phyloP scores from a whole-genome alignment of 2,888 invertebrate genomes.

The Amphipyra berbera region DNA sequence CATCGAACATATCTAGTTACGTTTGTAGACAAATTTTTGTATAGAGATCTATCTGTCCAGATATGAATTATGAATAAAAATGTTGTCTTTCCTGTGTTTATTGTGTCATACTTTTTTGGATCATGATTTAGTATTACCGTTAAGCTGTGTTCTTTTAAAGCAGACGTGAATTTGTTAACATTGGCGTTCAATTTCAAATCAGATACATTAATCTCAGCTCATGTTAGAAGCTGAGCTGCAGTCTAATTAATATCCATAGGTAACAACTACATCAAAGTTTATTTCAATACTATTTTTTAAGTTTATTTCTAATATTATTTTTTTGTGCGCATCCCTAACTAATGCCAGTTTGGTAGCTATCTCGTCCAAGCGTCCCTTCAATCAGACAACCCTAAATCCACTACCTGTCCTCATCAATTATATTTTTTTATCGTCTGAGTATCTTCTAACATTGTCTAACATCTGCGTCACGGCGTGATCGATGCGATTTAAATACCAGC shows the following conservation, averaged over 20 bases:
- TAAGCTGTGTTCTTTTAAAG: background rate
- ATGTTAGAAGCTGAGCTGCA: too few relatives aligned
- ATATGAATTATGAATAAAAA: constrained; percentile 48
- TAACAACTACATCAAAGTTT: too few relatives aligned
- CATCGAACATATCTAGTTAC: constrained; percentile 31
- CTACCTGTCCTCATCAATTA: constrained; percentile 88
- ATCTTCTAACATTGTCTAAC: constrained; percentile 79
- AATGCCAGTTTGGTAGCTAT: constrained; percentile 50
- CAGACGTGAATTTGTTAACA: background rate
- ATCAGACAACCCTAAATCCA: constrained; percentile 60
- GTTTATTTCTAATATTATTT: constrained; percentile 7
- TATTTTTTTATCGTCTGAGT: constrained; percentile 79
- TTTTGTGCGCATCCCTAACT: constrained; percentile 45
- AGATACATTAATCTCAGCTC: too few relatives aligned
- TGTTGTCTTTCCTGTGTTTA: constrained; percentile 32
- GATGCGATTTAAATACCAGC: constrained; percentile 81
- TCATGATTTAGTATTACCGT: constrained; percentile 3
- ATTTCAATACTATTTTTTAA: too few relatives aligned
- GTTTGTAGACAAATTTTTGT: constrained; percentile 44
- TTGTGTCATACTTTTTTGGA: constrained; percentile 8
- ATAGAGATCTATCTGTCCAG: constrained; percentile 49
- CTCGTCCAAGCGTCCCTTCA: constrained; percentile 53
- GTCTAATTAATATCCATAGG: too few relatives aligned
- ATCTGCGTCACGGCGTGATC: constrained; percentile 79
- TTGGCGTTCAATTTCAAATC: background rate